These are phyloP conservation scores for Musca domestica DNA, from an alignment of 1,140 invertebrate genomes.

Conservation along the genomic window DNA sequence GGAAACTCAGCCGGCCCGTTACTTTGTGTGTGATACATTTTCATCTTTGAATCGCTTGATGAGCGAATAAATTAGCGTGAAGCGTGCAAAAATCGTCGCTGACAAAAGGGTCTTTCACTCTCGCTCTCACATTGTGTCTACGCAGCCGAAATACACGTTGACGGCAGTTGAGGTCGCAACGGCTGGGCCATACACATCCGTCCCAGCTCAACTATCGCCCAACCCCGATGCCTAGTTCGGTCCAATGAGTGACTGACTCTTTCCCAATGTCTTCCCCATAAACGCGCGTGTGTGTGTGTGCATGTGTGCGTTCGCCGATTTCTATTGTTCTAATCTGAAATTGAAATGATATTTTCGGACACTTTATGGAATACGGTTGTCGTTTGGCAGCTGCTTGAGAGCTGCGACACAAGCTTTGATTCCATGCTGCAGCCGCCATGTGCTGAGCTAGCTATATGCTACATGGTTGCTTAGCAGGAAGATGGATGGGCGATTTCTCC, in stretches of 20 bases:
- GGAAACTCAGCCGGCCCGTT: too few relatives aligned
- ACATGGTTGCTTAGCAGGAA: neutral
- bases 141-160: too few relatives aligned
- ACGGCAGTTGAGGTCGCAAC: too few relatives aligned
- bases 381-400: neutral
- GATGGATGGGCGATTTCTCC: neutral
- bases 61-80: conserved; percentile 23
- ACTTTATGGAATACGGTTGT: neutral
- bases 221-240: too few relatives aligned
- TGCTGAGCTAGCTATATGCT: neutral
- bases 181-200: too few relatives aligned
- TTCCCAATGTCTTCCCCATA: too few relatives aligned
- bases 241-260: too few relatives aligned
- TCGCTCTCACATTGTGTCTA: neutral
- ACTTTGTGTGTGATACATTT: neutral
- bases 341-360: conserved; percentile 14
- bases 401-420: neutral
- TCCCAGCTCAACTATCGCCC: too few relatives aligned
- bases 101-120: conserved; percentile 14
- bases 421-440: neutral
- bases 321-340: conserved; percentile 16
- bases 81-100: conserved; percentile 25
- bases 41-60: conserved; percentile 6
- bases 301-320: neutral
- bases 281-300: neutral